Evolutionary conservation across 2,888 invertebrate species (phyloP).

Genomic region (Stegophylla sp.): DNA sequence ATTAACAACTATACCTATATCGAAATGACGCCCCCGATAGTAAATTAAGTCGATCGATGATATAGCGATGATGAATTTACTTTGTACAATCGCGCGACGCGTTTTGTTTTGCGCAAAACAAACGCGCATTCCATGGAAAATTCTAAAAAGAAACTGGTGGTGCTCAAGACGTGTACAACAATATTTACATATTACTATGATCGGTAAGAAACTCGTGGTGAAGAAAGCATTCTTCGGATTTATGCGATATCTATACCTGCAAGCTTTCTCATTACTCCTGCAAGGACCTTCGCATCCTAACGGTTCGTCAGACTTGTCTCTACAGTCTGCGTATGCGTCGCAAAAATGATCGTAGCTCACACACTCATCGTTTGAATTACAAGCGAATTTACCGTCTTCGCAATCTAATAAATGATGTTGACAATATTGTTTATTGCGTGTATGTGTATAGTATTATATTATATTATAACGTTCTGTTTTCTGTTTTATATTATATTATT

Average conservation of each 20-base stretch:
- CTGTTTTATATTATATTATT: too few species aligned
- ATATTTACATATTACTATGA: too few species aligned
- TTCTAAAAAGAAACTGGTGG: constrained; percentile 7
- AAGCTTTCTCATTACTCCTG: constrained; percentile 62
- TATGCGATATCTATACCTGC: constrained; percentile 61
- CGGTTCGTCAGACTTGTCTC: constrained; percentile 75
- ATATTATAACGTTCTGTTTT: neutral
- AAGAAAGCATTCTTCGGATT: constrained; percentile 14
- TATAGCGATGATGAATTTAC: constrained; percentile 2
- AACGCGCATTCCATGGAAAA: neutral
- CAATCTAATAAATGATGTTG: too few species aligned
- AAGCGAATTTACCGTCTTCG: constrained; percentile 56
- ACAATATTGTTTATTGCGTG: neutral
- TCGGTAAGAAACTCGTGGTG: constrained; percentile 9
- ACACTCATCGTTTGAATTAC: constrained; percentile 65
- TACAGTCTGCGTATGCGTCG: constrained; percentile 73
- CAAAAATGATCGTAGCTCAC: constrained; percentile 71
- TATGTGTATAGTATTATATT: neutral
- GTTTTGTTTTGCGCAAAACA: constrained; percentile 2
- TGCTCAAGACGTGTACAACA: constrained; percentile 26
- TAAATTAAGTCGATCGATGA: neutral
- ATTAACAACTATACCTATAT: too few species aligned
- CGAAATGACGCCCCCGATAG: too few species aligned
- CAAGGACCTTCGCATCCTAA: constrained; percentile 66
- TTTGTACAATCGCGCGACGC: neutral